A percentile compares a stretch with the other conserved stretches of the same genome.
Evolutionary conservation across 1,140 invertebrate species (phyloP).

Genomic region (Apis dorsata): DNA sequence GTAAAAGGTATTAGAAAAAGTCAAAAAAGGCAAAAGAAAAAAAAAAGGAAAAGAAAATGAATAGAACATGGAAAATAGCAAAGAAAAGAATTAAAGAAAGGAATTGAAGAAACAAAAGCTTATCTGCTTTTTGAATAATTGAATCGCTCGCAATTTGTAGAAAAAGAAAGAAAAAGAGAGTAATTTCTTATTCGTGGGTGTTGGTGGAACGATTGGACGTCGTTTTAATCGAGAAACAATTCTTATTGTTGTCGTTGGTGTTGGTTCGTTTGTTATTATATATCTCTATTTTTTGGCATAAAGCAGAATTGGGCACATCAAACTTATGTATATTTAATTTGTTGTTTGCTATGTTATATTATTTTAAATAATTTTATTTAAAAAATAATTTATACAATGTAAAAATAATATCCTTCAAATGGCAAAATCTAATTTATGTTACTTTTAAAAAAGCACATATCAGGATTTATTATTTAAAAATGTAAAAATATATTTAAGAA

Average conservation of each 20-base stretch:
- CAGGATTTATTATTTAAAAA: too few relatives aligned
- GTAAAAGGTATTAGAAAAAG: slow-evolving; percentile 67
- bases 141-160: slow-evolving; percentile 21
- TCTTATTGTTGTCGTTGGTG: slow-evolving; percentile 20
- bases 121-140: slow-evolving; percentile 46
- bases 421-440: too few relatives aligned
- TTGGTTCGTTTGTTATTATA: slow-evolving; percentile 15
- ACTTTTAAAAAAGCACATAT: too few relatives aligned
- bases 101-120: slow-evolving; percentile 28
- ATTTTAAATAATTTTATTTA: too few relatives aligned
- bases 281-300: background rate
- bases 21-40: slow-evolving; percentile 19
- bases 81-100: background rate
- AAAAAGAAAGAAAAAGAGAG: background rate
- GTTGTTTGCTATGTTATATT: too few relatives aligned
- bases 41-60: background rate
- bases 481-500: too few relatives aligned
- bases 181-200: slow-evolving; percentile 21
- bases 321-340: too few relatives aligned
- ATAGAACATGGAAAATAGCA: background rate
- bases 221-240: background rate
- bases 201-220: background rate
- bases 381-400: too few relatives aligned
- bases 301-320: background rate
- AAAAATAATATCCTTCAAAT: too few relatives aligned